Evolutionary conservation across 2,113 vertebrate genomes (phyloP).

Genomic region (Anhinga anhinga): DNA sequence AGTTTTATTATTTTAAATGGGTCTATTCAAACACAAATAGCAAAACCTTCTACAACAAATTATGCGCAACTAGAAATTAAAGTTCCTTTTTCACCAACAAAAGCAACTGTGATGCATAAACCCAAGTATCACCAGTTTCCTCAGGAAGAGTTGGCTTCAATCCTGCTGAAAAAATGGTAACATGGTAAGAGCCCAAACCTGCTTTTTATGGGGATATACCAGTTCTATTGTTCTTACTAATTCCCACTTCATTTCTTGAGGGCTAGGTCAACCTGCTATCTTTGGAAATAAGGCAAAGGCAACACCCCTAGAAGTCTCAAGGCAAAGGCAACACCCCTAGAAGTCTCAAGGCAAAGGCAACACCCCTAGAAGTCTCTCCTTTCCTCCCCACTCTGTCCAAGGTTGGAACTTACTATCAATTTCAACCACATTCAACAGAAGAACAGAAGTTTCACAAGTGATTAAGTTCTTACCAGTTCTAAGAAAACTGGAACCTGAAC

Average conservation of each 20-base stretch:
- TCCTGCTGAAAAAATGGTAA: neutral
- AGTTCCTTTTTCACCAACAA: neutral
- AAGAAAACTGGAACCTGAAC: constrained; percentile 3
- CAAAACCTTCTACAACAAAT: neutral
- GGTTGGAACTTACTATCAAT: neutral
- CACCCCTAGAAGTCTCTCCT: neutral
- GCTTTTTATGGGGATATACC: neutral
- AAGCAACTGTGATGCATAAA: neutral
- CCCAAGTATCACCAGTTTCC: neutral
- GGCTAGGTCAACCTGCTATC: neutral
- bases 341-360: neutral
- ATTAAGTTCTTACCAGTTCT: constrained; percentile 13
- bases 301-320: neutral
- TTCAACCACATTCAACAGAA: neutral
- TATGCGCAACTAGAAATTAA: neutral
- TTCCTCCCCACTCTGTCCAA: neutral
- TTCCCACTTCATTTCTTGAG: neutral
- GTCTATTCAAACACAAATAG: neutral
- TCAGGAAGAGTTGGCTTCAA: neutral
- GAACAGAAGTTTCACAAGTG: constrained; percentile 10
- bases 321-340: neutral
- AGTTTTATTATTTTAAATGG: neutral
- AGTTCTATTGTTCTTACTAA: neutral
- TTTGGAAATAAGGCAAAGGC: neutral
- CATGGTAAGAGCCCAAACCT: neutral